A percentile compares a stretch with the other conserved stretches of the same genome.
phyloP scores from a whole-genome alignment of 2,113 vertebrate species.

The Ictalurus furcatus region DNA sequence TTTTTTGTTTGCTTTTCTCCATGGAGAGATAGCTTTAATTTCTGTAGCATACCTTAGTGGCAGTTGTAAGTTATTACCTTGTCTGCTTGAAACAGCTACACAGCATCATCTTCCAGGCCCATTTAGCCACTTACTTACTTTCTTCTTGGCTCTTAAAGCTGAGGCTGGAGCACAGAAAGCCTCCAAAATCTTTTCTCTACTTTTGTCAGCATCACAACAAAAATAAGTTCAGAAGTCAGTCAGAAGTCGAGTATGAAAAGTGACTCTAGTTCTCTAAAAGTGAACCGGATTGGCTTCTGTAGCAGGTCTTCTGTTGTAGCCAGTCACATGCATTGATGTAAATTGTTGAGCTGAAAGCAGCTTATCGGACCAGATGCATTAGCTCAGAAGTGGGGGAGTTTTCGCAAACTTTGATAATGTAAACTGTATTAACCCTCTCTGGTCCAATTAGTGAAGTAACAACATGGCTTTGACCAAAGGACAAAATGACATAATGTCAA shows the following conservation, averaged over 20 bases:
- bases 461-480: neutral
- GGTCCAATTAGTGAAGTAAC: neutral
- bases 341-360: neutral
- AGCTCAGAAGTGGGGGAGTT: neutral
- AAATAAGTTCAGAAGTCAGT: conserved; percentile 6
- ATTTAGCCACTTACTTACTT: conserved; percentile 59
- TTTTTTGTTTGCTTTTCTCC: conserved; percentile 54
- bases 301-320: neutral
- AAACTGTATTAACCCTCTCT: neutral
- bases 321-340: neutral
- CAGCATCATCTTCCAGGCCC: conserved; percentile 58
- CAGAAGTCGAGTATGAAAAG: conserved; percentile 4
- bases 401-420: neutral
- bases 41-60: conserved; percentile 38
- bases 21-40: conserved; percentile 42
- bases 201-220: neutral
- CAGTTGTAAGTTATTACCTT: conserved; percentile 33
- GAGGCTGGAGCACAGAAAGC: conserved; percentile 5
- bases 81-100: neutral
- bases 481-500: neutral
- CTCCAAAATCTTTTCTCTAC: neutral
- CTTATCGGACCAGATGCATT: neutral
- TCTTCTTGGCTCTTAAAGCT: conserved; percentile 20
- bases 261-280: neutral
- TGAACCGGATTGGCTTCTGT: neutral